Evolutionary conservation across 2,888 invertebrate species (phyloP), one percentile per base, ranked within the genome.

Genomic region (Parochlus steinenii): DNA sequence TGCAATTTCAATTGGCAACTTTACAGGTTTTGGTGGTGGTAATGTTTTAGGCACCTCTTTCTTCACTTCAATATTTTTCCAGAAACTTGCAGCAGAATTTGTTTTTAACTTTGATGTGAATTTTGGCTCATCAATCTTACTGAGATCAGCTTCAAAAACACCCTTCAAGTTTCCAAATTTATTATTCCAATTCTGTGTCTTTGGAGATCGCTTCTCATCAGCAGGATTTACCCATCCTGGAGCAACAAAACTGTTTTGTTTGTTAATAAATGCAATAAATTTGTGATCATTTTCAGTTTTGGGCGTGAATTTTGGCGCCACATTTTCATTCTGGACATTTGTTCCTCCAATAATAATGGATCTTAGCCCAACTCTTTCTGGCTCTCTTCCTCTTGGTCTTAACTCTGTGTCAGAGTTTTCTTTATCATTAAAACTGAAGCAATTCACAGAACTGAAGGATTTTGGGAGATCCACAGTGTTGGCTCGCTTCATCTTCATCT

Each of bases 401-500:
- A 44, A 41, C 8, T 43, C 42, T 15, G 49, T 47, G 31, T 51
- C 49, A 15, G 31, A 31, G 3, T 37, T 38, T 39, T 63, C 62
- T 40, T 52, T 54, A 41, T 62, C 61, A n/a, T 64, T 52, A 30
- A 62, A 59, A 49, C 70, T 68, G 15, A 64, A 63, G n/a, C 60
- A 66, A 16, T 56, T 65, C 43, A 48, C 47, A 16, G 49, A 55
- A 34, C 48, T 51, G 33, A 54, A 52, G 0, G 73, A 70, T 47
- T 80, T 80, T 1, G 85, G 83, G 51, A 86, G 83, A 50, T 86
- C 85, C 42, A 86, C 82, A 2, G 87, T 87, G 46, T 87, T 87
- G 4, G 86, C 85, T 11, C 86, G 69, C 55, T 85, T 86, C 74
- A 86, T 80, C 46, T 76, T 72, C 16, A 74, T 62, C 49, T 79